Evolutionary conservation across 2,888 invertebrate genomes (phyloP), one percentile per base, ranked within the genome.

Genomic region (Neocrepidodera transversa): DNA sequence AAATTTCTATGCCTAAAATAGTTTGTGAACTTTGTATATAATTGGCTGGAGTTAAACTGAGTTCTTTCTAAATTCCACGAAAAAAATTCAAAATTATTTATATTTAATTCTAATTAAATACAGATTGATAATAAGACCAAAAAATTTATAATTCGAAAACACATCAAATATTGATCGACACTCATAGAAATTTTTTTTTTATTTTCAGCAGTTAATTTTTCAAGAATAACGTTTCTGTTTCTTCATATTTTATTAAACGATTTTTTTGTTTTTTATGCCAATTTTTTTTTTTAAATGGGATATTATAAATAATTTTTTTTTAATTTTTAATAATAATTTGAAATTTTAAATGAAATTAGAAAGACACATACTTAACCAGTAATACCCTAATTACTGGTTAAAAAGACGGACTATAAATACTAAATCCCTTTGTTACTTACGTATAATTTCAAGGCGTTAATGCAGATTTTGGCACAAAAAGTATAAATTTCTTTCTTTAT

Each of bases 31-130:
- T 65, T 68, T 66, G 58, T 59, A 52, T 68, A 65, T 67, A 70
- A 69, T 71, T 69, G 72, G 69, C 69, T 67, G 67, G 67, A 65
- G 67, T 73, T 70, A 71, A 72, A 72, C 71, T 67, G 69, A 11
- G 5, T 23, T 20, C 11, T 42, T 13, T n/a, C n/a, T 11, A 42
- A 20, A 11, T 42, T 11, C 7, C 18, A 42, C 11, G 6, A 2
- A 32, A 13, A 32, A 32, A 32, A 11, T 10, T 32, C 32, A 23
- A 23, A 23, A 5, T 23, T 23, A n/a, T n/a, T n/a, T n/a, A n/a
- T n/a, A n/a, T n/a, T n/a, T n/a, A n/a, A n/a, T n/a, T n/a, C n/a
- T n/a, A n/a, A n/a, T n/a, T n/a, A n/a, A n/a, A n/a, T n/a, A n/a
- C n/a, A n/a, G n/a, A n/a, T n/a, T n/a, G n/a, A n/a, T n/a, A n/a